These are phyloP conservation scores for Nothoprocta pentlandii DNA, from an alignment of 2,113 vertebrate species.

Conservation along the genomic window DNA sequence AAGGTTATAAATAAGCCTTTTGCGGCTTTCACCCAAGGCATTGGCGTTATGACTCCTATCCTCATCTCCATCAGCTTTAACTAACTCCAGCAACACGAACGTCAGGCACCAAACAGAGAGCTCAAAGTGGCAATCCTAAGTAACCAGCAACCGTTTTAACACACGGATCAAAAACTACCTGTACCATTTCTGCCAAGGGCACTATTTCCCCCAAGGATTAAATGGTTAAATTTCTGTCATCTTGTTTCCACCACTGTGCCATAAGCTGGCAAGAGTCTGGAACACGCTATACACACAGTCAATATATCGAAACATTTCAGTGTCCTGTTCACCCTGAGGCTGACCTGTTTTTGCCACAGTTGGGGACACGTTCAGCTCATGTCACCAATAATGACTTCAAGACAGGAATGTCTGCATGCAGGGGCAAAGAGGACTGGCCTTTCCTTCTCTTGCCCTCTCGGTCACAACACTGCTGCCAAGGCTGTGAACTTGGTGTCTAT, in stretches of 20 bases:
- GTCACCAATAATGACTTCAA: background rate
- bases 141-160: background rate
- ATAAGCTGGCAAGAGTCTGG: background rate
- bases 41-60: background rate
- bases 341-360: background rate
- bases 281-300: background rate
- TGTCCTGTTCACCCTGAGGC: background rate
- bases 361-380: background rate
- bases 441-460: background rate
- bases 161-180: background rate
- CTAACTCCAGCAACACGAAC: background rate
- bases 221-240: background rate
- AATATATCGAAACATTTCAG: background rate
- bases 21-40: background rate
- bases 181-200: background rate
- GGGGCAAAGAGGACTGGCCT: background rate
- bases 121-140: background rate
- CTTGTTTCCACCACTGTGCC: background rate
- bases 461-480: background rate
- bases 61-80: background rate
- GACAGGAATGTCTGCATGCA: background rate
- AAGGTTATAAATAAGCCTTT: background rate
- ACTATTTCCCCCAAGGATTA: background rate
- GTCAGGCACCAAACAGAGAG: background rate
- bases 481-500: background rate